A percentile compares a stretch with the other conserved stretches of the same genome.
Conservation (phyloP, 2,113 vertebrate genomes). For the Oostethus manadensis region DNA sequence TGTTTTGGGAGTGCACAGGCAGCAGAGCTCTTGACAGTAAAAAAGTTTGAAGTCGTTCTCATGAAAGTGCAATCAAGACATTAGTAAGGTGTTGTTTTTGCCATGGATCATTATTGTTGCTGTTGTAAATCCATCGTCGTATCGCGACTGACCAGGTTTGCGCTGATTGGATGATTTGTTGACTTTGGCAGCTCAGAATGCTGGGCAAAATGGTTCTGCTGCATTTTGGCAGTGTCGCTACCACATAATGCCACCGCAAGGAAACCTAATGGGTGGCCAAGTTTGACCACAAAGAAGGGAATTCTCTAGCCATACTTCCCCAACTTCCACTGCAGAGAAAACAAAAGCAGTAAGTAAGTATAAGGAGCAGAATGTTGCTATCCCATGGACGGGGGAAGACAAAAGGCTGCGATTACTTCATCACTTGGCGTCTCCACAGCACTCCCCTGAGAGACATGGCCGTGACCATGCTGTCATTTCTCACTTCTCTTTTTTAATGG, state of each 20-base stretch:
- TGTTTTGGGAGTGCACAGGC: slow-evolving; percentile 30
- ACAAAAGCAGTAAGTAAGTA: slow-evolving; percentile 13
- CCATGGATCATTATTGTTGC: slow-evolving; percentile 36
- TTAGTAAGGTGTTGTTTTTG: slow-evolving; percentile 25
- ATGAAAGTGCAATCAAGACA: slow-evolving; percentile 13
- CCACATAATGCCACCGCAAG: slow-evolving; percentile 54
- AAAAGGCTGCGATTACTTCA: slow-evolving; percentile 26
- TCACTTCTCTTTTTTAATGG: slow-evolving; percentile 38
- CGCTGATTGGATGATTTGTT: slow-evolving; percentile 59
- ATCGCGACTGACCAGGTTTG: slow-evolving; percentile 25
- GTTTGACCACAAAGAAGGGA: slow-evolving; percentile 59
- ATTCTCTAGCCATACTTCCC: slow-evolving; percentile 53
- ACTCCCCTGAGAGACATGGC: slow-evolving; percentile 22
- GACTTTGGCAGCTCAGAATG: slow-evolving; percentile 47
- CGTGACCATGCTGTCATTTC: slow-evolving; percentile 25
- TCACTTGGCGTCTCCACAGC: slow-evolving; percentile 12
- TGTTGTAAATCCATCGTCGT: slow-evolving; percentile 36
- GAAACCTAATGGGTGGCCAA: slow-evolving; percentile 62
- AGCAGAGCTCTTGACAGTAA: slow-evolving; percentile 32
- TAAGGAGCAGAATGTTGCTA: neutral
- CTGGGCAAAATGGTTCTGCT: slow-evolving; percentile 52
- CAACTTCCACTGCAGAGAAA: slow-evolving; percentile 48
- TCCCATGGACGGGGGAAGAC: neutral
- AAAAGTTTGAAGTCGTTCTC: slow-evolving; percentile 24
- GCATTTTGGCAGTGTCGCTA: slow-evolving; percentile 47